phyloP scores from a whole-genome alignment of 2,113 vertebrate species.

The Petrocephalus microphthalmus region DNA sequence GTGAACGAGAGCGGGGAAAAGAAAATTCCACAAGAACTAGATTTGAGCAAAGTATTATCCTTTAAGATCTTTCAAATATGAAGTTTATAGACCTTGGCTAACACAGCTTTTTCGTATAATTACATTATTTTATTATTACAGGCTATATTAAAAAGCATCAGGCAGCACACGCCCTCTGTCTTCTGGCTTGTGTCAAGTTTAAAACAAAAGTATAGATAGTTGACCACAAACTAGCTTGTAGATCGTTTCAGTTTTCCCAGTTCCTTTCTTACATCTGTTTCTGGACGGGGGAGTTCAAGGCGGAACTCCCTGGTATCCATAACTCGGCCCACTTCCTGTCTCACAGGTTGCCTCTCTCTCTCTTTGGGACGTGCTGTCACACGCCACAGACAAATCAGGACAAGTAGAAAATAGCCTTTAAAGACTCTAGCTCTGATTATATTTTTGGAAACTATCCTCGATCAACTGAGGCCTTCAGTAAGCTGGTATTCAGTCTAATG shows the following conservation, averaged over 20 bases:
- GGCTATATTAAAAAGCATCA: background rate
- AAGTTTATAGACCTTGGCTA: constrained; percentile 4
- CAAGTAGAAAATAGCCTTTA: constrained; percentile 34
- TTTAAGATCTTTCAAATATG: background rate
- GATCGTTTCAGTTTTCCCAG: background rate
- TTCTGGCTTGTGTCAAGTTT: constrained; percentile 1
- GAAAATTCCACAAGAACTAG: background rate
- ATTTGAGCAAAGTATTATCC: background rate
- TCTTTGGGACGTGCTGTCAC: background rate
- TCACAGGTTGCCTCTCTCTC: background rate
- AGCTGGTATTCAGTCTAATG: constrained; percentile 8
- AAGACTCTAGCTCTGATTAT: constrained; percentile 53
- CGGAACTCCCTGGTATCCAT: background rate
- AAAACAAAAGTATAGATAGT: background rate
- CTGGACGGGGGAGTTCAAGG: background rate
- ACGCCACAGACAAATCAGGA: constrained; percentile 26
- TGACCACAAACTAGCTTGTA: background rate
- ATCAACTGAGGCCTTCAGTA: constrained; percentile 41
- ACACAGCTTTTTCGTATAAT: background rate
- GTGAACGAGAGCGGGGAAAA: background rate
- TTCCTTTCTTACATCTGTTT: background rate
- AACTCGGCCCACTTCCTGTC: background rate
- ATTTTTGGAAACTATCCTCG: constrained; percentile 55
- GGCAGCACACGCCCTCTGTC: background rate
- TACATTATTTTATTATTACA: background rate